Conservation (phyloP, 2,113 vertebrate species). For the Pterocles orientalis region DNA sequence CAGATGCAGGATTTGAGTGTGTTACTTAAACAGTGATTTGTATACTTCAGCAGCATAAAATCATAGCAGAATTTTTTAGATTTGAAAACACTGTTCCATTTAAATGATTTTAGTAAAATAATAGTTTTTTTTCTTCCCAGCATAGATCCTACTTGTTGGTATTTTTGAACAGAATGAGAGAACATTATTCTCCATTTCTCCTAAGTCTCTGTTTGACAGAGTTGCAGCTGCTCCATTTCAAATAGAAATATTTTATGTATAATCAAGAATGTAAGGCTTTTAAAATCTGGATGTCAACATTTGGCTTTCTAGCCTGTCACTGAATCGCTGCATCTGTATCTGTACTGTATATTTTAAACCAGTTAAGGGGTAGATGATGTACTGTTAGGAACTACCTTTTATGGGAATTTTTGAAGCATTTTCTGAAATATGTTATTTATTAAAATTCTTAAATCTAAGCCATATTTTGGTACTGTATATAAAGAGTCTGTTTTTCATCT, state of each 20-base stretch:
- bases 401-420: not conserved
- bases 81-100: not conserved
- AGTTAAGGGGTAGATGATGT: not conserved
- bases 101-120: not conserved
- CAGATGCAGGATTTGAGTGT: not conserved
- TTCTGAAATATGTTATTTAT: not conserved
- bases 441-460: not conserved
- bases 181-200: not conserved
- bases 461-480: not conserved
- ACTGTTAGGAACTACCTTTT: not conserved
- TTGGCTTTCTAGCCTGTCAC: not conserved
- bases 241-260: not conserved
- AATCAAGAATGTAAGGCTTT: not conserved
- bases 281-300: not conserved
- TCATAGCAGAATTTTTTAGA: not conserved
- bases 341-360: not conserved
- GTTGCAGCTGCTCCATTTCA: not conserved
- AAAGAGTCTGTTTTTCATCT: constrained; percentile 25
- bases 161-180: not conserved
- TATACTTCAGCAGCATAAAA: not conserved
- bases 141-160: not conserved
- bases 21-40: not conserved
- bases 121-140: not conserved
- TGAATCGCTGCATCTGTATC: not conserved
- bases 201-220: not conserved